Percentiles rank a stretch among this genome's conserved stretches.
Conservation (phyloP, 2,888 invertebrate genomes). For the Euphydryas editha region DNA sequence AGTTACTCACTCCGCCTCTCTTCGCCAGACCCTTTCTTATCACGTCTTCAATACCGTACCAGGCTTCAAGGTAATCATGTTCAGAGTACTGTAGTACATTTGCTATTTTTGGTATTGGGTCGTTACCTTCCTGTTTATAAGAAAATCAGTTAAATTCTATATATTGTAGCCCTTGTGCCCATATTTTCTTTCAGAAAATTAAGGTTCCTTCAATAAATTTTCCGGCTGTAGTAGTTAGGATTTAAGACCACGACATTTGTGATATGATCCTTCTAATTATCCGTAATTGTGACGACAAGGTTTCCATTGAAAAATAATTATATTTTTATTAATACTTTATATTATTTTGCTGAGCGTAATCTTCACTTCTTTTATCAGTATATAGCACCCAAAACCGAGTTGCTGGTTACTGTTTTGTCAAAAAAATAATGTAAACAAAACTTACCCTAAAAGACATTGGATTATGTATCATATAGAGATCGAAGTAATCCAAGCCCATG, state of each 20-base stretch:
- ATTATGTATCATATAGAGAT: slow-evolving; percentile 92
- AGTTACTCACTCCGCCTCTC: slow-evolving; percentile 94
- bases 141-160: neutral
- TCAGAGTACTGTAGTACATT: slow-evolving; percentile 71
- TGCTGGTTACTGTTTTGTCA: neutral
- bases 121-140: slow-evolving; percentile 74
- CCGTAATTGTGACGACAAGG: too few species aligned
- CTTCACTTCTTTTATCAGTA: too few species aligned
- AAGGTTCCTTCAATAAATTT: too few species aligned
- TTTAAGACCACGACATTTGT: too few species aligned
- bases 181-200: too few species aligned
- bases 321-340: too few species aligned
- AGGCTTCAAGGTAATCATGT: slow-evolving; percentile 89
- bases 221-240: too few species aligned
- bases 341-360: too few species aligned
- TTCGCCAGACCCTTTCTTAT: slow-evolving; percentile 86
- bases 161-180: too few species aligned
- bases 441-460: slow-evolving; percentile 87
- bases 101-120: slow-evolving; percentile 84
- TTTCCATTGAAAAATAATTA: too few species aligned
- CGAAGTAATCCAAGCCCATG: slow-evolving; percentile 89
- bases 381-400: neutral
- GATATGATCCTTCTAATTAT: too few species aligned
- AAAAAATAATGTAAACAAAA: neutral
- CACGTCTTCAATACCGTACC: slow-evolving; percentile 91